Conservation (phyloP, 2,888 invertebrate genomes). For the Noctua comes region DNA sequence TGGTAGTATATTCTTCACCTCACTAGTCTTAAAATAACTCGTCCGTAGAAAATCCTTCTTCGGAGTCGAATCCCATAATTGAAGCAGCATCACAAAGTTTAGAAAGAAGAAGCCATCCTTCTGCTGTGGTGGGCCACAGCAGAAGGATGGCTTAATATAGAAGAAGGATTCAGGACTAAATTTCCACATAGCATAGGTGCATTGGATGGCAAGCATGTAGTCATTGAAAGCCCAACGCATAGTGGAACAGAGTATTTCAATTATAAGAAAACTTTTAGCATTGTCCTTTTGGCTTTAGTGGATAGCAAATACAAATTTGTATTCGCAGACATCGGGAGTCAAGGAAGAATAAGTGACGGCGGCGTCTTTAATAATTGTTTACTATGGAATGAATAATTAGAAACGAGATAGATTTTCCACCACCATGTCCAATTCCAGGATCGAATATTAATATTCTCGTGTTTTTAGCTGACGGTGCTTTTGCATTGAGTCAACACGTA, state of each 20-base stretch:
- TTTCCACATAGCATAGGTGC: constrained; percentile 60
- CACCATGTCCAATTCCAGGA: constrained; percentile 63
- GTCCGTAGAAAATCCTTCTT: no score
- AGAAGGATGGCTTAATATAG: constrained; percentile 41
- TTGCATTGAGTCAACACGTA: constrained; percentile 67
- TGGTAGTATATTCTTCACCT: no score
- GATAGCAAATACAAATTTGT: constrained; percentile 69
- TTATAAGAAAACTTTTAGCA: constrained; percentile 64
- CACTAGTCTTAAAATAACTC: no score
- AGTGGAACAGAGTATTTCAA: constrained; percentile 58
- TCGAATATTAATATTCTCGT: constrained; percentile 66
- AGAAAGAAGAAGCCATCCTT: no score
- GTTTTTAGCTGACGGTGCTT: constrained; percentile 69
- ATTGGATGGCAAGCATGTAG: constrained; percentile 68
- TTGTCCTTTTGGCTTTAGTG: constrained; percentile 69
- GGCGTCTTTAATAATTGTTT: constrained; percentile 55
- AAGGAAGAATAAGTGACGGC: constrained; percentile 36
- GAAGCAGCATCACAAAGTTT: no score
- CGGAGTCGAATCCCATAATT: no score
- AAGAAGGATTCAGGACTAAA: constrained; percentile 51
- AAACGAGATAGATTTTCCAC: constrained; percentile 63
- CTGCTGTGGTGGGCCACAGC: no score
- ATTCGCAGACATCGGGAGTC: constrained; percentile 56
- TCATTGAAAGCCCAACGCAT: constrained; percentile 60
- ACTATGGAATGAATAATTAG: constrained; percentile 62